These are phyloP conservation scores for Perca schrenkii DNA, from an alignment of 2,113 vertebrate species.

Conservation along the genomic window DNA sequence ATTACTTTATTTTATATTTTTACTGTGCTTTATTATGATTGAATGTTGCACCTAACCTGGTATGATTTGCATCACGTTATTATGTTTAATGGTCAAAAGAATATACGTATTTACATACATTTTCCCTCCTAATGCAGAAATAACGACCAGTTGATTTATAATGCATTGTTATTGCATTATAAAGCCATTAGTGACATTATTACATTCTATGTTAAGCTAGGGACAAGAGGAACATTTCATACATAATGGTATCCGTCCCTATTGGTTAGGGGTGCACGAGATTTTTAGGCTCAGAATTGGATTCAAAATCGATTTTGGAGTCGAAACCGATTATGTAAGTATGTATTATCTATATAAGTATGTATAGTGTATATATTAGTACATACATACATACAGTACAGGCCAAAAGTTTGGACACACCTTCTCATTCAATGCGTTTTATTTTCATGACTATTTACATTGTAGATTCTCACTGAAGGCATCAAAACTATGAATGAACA, in stretches of 20 bases:
- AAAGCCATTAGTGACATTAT: not conserved
- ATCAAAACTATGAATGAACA: no score
- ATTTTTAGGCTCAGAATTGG: no score
- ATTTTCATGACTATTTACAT: no score
- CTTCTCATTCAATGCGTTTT: no score
- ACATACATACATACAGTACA: no score
- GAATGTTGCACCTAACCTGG: not conserved
- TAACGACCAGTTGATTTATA: not conserved
- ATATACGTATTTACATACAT: not conserved
- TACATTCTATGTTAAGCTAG: not conserved
- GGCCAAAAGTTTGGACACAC: no score
- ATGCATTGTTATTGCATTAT: not conserved
- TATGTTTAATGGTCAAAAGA: not conserved
- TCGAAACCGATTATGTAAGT: no score
- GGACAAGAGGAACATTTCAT: not conserved
- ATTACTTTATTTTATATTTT: not conserved
- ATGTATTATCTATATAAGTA: no score
- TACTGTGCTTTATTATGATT: not conserved
- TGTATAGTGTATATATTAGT: no score
- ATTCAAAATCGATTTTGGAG: no score
- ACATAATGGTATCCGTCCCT: not conserved
- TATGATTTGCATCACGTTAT: not conserved
- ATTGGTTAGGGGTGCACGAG: no score
- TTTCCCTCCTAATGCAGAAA: not conserved
- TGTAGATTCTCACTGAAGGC: no score